These are phyloP conservation scores for Nothura maculosa DNA, from an alignment of 2,797 vertebrate species.

Conservation along the genomic window DNA sequence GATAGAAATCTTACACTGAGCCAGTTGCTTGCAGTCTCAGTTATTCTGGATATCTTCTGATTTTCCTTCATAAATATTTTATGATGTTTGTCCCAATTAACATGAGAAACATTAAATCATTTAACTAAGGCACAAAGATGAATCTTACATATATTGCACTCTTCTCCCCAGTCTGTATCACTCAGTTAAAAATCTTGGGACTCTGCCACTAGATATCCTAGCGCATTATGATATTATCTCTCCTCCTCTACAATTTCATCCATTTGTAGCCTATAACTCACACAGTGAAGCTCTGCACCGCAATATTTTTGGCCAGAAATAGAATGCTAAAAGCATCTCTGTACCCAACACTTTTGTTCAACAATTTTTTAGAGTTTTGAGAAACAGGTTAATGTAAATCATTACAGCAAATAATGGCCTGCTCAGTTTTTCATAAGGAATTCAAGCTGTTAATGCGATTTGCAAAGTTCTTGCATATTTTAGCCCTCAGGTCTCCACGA, in stretches of 20 bases:
- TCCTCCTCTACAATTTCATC: not conserved
- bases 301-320: conserved; percentile 9
- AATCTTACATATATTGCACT: not conserved
- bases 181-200: not conserved
- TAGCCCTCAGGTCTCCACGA: not conserved
- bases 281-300: not conserved
- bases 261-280: not conserved
- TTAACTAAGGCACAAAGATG: not conserved
- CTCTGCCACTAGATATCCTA: not conserved
- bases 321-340: conserved; percentile 11
- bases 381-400: conserved; percentile 29
- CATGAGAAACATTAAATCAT: not conserved
- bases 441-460: not conserved
- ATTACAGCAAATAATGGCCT: not conserved
- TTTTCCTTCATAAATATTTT: not conserved
- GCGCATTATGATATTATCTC: not conserved
- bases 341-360: conserved; percentile 8
- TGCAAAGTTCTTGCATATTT: conserved; percentile 40
- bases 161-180: not conserved
- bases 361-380: not conserved
- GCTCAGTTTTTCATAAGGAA: not conserved
- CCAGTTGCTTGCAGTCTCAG: not conserved
- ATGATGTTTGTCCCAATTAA: not conserved
- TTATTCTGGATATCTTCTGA: not conserved
- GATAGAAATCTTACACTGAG: not conserved